Evolutionary conservation across 2,797 vertebrate species (phyloP).

Genomic region (Alcedo atthis): DNA sequence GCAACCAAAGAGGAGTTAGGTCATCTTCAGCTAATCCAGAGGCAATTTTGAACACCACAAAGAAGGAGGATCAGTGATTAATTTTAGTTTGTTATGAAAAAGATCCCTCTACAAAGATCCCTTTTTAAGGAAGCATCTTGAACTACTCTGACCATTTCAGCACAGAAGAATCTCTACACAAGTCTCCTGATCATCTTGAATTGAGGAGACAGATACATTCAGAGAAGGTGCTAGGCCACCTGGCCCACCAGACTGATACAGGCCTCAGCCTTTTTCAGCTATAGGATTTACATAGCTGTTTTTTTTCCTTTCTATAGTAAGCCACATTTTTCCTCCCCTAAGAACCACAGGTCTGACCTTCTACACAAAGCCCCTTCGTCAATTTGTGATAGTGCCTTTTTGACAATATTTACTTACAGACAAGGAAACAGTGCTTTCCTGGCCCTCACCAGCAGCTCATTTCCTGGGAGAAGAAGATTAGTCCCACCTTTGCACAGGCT

Average conservation of each 20-base stretch:
- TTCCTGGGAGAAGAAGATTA: neutral
- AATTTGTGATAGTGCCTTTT: neutral
- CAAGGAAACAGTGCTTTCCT: accelerated
- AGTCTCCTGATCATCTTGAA: neutral
- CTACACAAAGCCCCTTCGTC: accelerated
- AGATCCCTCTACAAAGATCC: neutral
- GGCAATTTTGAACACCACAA: neutral
- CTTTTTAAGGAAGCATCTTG: accelerated
- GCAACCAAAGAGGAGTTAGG: neutral
- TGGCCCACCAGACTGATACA: neutral
- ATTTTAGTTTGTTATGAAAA: neutral
- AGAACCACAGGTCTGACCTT: neutral
- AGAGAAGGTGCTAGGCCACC: neutral
- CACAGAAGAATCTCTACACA: neutral
- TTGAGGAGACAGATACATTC: neutral
- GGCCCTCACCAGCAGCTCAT: neutral
- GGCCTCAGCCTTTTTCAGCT: neutral
- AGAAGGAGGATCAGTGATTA: neutral
- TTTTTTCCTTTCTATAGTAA: neutral
- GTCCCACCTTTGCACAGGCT: neutral
- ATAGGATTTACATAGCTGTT: neutral
- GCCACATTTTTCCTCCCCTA: neutral
- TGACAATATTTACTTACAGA: neutral
- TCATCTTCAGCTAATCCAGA: neutral
- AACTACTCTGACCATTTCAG: neutral